phyloP scores from a whole-genome alignment of 2,888 invertebrate genomes.

The Cetonia aurata region DNA sequence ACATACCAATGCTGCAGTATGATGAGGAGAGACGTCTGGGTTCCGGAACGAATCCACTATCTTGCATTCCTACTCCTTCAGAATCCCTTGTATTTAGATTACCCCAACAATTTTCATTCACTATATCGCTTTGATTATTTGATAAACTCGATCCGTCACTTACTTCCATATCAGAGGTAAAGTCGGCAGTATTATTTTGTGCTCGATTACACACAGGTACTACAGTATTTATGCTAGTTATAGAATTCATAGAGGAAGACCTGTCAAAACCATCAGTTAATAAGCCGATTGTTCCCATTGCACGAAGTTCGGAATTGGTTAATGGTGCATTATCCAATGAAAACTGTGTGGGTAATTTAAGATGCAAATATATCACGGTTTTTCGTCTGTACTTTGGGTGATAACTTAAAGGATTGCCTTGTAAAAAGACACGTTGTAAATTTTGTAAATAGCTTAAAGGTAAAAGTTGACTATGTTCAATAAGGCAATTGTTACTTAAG shows the following conservation, averaged over 20 bases:
- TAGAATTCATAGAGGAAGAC: conserved; percentile 52
- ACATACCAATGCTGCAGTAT: conserved; percentile 55
- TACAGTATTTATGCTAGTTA: conserved; percentile 52
- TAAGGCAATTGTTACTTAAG: conserved; percentile 74
- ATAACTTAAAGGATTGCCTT: conserved; percentile 74
- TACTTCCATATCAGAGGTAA: conserved; percentile 52
- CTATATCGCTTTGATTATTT: conserved; percentile 26
- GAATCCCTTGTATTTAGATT: conserved; percentile 10
- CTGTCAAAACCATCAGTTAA: conserved; percentile 47
- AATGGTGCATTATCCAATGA: conserved; percentile 70
- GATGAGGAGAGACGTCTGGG: conserved; percentile 53
- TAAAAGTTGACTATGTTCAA: conserved; percentile 71
- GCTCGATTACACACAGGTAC: conserved; percentile 45
- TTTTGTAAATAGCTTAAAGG: conserved; percentile 70
- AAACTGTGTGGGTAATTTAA: conserved; percentile 69
- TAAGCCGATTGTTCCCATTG: conserved; percentile 66
- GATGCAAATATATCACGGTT: conserved; percentile 70
- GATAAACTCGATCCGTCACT: conserved; percentile 44
- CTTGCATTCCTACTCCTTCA: conserved; percentile 52
- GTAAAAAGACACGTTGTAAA: conserved; percentile 70
- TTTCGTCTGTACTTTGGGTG: conserved; percentile 72
- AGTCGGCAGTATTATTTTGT: conserved; percentile 45
- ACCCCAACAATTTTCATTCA: conserved; percentile 25
- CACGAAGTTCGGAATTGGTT: conserved; percentile 68
- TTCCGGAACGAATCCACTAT: conserved; percentile 55